Evolutionary conservation across 2,113 vertebrate genomes (phyloP), one percentile per base, ranked within the genome.

Genomic region (Cephalopholis sonnerati): DNA sequence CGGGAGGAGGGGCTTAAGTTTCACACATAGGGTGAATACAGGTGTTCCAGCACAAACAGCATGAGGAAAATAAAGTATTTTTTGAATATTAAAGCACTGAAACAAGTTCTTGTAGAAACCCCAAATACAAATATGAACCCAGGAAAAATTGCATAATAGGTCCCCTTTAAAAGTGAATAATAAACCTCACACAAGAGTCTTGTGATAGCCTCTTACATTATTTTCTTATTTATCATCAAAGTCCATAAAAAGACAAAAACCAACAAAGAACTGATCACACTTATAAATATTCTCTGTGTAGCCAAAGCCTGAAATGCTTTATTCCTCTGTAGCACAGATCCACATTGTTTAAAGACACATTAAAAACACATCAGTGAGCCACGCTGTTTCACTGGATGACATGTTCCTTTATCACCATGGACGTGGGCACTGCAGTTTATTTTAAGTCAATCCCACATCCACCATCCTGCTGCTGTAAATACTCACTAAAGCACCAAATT

Each of bases 371-470:
- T 72, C 25, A 53, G 18, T 44, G 76, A 11, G 15, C 36, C 25
- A 32, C 10, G 3, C 13, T 68, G 44, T 54, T 69, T 55, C 55
- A 62, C 50, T 12, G 15, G 59, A 66, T 66, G 74, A 78, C 74
- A 51, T 36, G 11, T 67, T 68, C 17, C 54, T 55, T 55, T 48
- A 62, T 84, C 55, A 79, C 22, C 39, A 61, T 18, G 22, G 50
- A 79, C 0, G 48, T 63, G 27, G 68, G 54, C 69, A 61, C 13
- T 54, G 41, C 16, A 54, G 24, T 79, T 36, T 62, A 69, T 79
- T 79, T 79, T 25, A 32, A 70, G 46, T 54, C 24, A 8, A 25
- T 61, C 68, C 68, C 53, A 73, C 69, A 68, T 48, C 55, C 63
- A 48, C 15, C 3, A 20, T 39, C 22, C 55, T 16, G 39, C 67